phyloP scores from a whole-genome alignment of 2,113 vertebrate species.

The Dendrocopos noguchii region DNA sequence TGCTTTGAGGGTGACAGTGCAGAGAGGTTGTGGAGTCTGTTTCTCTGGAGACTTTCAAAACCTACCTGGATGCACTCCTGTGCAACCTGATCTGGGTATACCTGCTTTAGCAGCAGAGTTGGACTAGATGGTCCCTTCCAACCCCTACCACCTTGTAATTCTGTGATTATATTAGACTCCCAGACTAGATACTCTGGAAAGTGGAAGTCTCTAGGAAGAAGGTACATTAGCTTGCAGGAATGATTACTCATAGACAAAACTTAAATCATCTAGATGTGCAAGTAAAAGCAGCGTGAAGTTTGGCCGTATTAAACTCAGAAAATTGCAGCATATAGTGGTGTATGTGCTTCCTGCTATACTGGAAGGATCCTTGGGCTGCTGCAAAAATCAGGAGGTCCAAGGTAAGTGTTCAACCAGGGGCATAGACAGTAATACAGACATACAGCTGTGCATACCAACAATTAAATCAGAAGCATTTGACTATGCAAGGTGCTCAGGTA shows the following conservation, averaged over 20 bases:
- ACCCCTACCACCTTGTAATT: too few relatives aligned
- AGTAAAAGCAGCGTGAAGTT: neutral
- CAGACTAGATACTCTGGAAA: neutral
- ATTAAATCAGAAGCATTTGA: neutral
- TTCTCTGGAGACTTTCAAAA: too few relatives aligned
- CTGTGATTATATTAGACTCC: neutral
- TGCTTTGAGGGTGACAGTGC: too few relatives aligned
- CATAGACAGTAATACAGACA: neutral
- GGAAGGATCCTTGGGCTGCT: neutral
- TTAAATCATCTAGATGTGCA: neutral
- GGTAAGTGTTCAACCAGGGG: neutral
- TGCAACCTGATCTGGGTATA: too few relatives aligned
- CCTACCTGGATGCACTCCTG: too few relatives aligned
- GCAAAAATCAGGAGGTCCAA: neutral
- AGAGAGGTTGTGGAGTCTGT: too few relatives aligned
- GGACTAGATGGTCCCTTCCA: too few relatives aligned
- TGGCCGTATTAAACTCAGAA: neutral
- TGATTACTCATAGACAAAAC: neutral
- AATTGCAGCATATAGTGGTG: neutral
- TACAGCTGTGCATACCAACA: neutral
- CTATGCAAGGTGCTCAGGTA: neutral
- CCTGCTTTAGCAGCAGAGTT: too few relatives aligned
- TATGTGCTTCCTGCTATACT: neutral
- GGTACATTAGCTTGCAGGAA: neutral
- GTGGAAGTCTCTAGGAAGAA: neutral